These are phyloP conservation scores for Acyrthosiphon pisum DNA, from an alignment of 1,140 invertebrate genomes.

Conservation along the genomic window DNA sequence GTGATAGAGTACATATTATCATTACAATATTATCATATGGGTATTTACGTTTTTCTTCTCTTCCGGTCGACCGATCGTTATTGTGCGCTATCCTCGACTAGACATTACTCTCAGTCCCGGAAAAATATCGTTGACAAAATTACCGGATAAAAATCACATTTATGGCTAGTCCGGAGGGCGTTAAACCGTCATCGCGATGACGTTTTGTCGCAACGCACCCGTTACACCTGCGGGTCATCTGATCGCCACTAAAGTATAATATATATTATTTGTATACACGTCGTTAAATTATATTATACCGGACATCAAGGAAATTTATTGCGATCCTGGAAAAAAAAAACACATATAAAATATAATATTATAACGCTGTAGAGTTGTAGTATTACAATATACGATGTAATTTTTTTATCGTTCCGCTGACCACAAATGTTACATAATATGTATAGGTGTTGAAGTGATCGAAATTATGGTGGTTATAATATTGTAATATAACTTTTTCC, in stretches of 20 bases:
- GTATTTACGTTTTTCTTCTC: neutral
- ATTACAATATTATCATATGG: neutral
- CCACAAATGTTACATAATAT: too few relatives aligned
- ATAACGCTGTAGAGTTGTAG: neutral
- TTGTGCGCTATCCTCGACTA: neutral
- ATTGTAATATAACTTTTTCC: too few relatives aligned
- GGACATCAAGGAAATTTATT: neutral
- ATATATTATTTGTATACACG: neutral
- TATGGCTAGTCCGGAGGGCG: neutral
- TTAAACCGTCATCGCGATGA: neutral
- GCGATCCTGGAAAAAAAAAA: neutral
- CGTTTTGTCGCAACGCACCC: neutral
- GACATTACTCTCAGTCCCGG: neutral
- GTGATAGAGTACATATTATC: neutral
- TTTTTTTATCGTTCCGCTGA: too few relatives aligned
- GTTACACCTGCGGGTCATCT: neutral
- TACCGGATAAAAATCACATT: neutral
- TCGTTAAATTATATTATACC: conserved; percentile 10
- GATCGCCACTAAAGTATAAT: neutral
- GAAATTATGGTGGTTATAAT: too few relatives aligned
- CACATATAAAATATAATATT: neutral
- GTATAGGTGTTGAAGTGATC: too few relatives aligned
- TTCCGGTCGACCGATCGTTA: neutral
- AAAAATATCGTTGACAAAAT: neutral
- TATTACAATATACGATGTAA: too few relatives aligned